A percentile compares a stretch with the other conserved stretches of the same genome.
These are phyloP conservation scores for Lateolabrax maculatus DNA, from an alignment of 2,797 vertebrate genomes.

Conservation along the genomic window DNA sequence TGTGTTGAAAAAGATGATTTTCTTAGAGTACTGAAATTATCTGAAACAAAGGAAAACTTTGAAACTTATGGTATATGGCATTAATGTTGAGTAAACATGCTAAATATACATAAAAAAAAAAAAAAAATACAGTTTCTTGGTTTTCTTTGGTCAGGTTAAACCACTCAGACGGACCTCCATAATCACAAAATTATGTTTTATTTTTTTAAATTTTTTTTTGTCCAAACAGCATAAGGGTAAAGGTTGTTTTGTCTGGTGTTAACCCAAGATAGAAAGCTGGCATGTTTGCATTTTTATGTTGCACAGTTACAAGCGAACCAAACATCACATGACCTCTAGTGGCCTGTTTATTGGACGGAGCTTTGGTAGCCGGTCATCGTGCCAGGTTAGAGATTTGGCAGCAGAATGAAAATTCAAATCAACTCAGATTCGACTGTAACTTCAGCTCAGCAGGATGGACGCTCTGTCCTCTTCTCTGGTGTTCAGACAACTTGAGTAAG, in stretches of 20 bases:
- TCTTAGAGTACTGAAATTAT: neutral
- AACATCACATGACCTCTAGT: constrained; percentile 22
- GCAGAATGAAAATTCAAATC: constrained; percentile 29
- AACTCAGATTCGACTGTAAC: constrained; percentile 28
- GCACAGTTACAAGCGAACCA: neutral
- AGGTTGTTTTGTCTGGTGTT: constrained; percentile 2
- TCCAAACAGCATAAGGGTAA: neutral
- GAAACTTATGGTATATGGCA: neutral
- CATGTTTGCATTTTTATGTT: neutral
- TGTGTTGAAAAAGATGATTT: neutral
- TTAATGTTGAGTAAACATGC: neutral
- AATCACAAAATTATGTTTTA: neutral
- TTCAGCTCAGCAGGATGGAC: constrained; percentile 30
- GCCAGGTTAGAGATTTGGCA: constrained; percentile 66
- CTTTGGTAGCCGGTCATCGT: constrained; percentile 38
- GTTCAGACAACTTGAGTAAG: constrained; percentile 23
- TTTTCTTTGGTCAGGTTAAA: neutral
- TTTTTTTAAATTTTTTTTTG: too few relatives aligned
- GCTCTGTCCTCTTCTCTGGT: constrained; percentile 3
- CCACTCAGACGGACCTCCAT: neutral
- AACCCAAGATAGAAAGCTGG: neutral
- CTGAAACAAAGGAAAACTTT: neutral
- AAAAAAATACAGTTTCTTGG: too few relatives aligned
- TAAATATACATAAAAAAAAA: too few relatives aligned
- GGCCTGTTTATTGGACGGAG: constrained; percentile 33